A percentile compares a stretch with the other conserved stretches of the same genome.
Conservation (phyloP, 2,113 vertebrate species). For the Callaeas wilsoni region DNA sequence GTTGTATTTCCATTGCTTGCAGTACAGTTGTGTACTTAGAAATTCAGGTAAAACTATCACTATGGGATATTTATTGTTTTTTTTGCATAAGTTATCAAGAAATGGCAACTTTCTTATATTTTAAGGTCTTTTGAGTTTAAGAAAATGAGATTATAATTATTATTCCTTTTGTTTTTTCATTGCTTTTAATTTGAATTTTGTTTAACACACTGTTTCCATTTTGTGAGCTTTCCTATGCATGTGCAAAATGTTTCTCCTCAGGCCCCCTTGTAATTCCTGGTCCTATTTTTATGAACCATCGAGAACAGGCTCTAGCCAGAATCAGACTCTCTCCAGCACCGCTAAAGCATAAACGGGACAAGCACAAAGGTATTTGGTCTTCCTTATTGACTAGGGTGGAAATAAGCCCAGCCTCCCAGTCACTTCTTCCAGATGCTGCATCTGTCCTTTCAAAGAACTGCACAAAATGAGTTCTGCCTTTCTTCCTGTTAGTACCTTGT, state of each 20-base stretch:
- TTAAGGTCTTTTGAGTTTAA: background rate
- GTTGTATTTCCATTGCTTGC: background rate
- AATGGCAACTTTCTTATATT: background rate
- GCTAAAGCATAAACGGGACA: constrained; percentile 99
- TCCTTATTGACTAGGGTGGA: constrained; percentile 82
- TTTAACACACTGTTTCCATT: constrained; percentile 78
- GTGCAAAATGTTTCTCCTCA: constrained; percentile 99
- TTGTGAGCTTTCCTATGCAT: constrained; percentile 97
- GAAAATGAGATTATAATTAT: background rate
- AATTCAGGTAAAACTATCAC: background rate
- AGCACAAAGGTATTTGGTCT: constrained; percentile 99
- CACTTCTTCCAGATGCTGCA: constrained; percentile 72
- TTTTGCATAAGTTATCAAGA: background rate
- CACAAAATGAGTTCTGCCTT: constrained; percentile 65
- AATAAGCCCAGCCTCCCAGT: constrained; percentile 69
- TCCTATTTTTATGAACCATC: constrained; percentile 98
- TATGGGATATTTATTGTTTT: background rate
- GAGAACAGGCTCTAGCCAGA: constrained; percentile 99
- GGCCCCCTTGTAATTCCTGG: constrained; percentile 98
- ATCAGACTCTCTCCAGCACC: constrained; percentile 97
- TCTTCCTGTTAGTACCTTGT: constrained; percentile 45
- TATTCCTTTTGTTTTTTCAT: constrained; percentile 29
- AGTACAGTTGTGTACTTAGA: background rate
- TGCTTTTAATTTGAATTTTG: constrained; percentile 77
- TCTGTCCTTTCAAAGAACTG: constrained; percentile 68